These are phyloP conservation scores for Drosophila baimaii DNA, from an alignment of 1,140 invertebrate species.

Conservation along the genomic window DNA sequence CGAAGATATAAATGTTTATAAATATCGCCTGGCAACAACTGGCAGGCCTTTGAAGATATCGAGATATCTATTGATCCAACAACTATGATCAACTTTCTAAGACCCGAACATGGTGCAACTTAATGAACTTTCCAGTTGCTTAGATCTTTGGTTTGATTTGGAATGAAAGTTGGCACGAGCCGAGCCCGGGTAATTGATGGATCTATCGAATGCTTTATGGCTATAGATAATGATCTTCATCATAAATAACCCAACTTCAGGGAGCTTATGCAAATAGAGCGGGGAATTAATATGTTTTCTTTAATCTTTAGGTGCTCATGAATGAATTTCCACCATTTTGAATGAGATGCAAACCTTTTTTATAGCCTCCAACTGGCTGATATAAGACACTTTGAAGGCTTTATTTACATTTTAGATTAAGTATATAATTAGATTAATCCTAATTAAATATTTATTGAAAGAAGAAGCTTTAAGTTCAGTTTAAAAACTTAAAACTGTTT, in stretches of 20 bases:
- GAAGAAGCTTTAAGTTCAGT: neutral
- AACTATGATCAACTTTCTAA: constrained; percentile 60
- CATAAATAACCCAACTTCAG: constrained; percentile 14
- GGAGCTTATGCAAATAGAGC: neutral
- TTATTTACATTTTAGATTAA: too few species aligned
- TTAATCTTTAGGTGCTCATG: neutral
- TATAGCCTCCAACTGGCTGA: too few species aligned
- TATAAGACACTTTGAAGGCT: neutral
- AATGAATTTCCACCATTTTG: constrained; percentile 29
- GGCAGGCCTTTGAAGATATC: constrained; percentile 60
- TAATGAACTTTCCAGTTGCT: constrained; percentile 69
- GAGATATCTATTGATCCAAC: neutral
- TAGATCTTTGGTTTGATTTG: constrained; percentile 59
- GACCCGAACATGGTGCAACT: constrained; percentile 53
- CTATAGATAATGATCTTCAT: constrained; percentile 19
- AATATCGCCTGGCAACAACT: constrained; percentile 57
- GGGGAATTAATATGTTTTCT: neutral
- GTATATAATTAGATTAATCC: too few species aligned
- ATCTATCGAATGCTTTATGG: constrained; percentile 23
- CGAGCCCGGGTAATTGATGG: constrained; percentile 22
- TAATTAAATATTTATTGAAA: too few species aligned
- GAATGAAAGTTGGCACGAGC: constrained; percentile 55
- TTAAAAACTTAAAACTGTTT: too few species aligned
- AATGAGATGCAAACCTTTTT: neutral
- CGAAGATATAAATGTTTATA: constrained; percentile 57